These are phyloP conservation scores for Gonioctena quinquepunctata DNA, from an alignment of 1,140 invertebrate genomes.

Conservation along the genomic window DNA sequence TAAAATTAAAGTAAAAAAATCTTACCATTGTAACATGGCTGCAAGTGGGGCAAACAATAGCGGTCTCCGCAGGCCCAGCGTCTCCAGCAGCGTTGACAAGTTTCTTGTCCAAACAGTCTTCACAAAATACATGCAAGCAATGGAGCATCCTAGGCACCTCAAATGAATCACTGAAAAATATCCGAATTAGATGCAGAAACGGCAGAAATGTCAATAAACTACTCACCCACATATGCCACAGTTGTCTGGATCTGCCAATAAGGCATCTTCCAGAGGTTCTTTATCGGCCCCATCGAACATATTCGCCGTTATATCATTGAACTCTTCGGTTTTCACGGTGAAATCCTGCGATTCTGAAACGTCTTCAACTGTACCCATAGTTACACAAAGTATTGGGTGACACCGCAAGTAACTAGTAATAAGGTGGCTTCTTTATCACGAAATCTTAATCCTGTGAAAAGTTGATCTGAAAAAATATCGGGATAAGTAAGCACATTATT, in stretches of 20 bases:
- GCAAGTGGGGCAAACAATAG: constrained; percentile 76
- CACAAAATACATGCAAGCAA: constrained; percentile 93
- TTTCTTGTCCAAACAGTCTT: constrained; percentile 82
- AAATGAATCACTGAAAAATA: constrained; percentile 66
- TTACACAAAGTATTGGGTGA: constrained; percentile 28
- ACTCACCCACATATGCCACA: constrained; percentile 54
- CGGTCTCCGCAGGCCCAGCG: constrained; percentile 61
- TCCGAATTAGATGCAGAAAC: neutral
- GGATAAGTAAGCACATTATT: neutral
- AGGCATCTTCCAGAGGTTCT: constrained; percentile 53
- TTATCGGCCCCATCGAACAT: constrained; percentile 51
- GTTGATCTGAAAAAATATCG: constrained; percentile 41
- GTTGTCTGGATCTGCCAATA: constrained; percentile 52
- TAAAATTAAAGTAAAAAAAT: constrained; percentile 1
- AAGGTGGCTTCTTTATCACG: constrained; percentile 43
- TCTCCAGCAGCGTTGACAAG: constrained; percentile 71
- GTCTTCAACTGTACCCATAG: constrained; percentile 44
- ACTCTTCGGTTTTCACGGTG: constrained; percentile 43
- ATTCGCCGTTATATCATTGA: constrained; percentile 40
- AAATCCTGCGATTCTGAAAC: constrained; percentile 35
- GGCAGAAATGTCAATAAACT: constrained; percentile 18
- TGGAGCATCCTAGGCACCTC: constrained; percentile 81
- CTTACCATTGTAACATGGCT: constrained; percentile 79
- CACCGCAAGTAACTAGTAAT: constrained; percentile 18
- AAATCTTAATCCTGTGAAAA: constrained; percentile 44